These are phyloP conservation scores for Nyctibius grandis DNA, from an alignment of 2,797 vertebrate species.

Conservation along the genomic window DNA sequence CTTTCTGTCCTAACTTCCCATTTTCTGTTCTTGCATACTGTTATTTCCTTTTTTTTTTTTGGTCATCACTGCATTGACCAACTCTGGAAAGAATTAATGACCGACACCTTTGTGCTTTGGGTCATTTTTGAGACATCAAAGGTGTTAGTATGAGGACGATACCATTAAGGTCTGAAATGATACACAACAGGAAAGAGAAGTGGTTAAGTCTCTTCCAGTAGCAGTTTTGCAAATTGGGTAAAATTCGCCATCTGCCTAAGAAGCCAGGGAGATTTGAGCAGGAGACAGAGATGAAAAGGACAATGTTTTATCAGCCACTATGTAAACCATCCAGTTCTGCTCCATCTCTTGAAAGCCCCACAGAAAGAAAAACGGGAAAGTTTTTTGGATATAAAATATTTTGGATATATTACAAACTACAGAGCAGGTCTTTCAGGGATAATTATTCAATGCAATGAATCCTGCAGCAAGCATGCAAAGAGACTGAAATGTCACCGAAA, in stretches of 20 bases:
- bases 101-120: not conserved
- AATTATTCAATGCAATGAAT: not conserved
- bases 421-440: not conserved
- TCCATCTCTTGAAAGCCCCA: not conserved
- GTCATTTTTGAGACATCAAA: not conserved
- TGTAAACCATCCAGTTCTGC: not conserved
- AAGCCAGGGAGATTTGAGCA: not conserved
- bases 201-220: not conserved
- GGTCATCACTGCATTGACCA: not conserved
- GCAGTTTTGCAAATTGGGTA: not conserved
- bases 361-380: not conserved
- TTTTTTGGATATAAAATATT: no score
- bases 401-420: not conserved
- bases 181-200: not conserved
- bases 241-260: not conserved
- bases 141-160: not conserved
- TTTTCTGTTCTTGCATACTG: not conserved
- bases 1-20: not conserved
- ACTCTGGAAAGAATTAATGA: not conserved
- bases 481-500: fast-evolving
- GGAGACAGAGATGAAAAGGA: not conserved
- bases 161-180: not conserved
- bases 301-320: not conserved
- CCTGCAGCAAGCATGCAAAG: not conserved
- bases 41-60: not conserved